Base-by-base conservation (phyloP, 1,140 invertebrate species). In the Macrotrachela quadricornifera region DNA sequence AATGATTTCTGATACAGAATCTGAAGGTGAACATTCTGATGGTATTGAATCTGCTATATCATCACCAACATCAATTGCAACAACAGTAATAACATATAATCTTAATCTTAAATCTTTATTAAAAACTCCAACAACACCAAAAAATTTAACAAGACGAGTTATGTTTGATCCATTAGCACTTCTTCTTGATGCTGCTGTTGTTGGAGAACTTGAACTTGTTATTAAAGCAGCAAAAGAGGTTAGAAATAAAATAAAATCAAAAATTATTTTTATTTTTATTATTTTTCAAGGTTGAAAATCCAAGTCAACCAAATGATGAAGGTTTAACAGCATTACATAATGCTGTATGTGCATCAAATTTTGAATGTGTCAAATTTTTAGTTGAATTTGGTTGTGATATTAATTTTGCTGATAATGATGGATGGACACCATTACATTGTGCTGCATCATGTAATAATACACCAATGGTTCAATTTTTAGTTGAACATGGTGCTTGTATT, bases 361-460 rank as follows among this genome's bases (percentile, higher is more conserved):
- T 91, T 61, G 88, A 96, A 63, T 95, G 97, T 63, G 90, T 97
- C 58, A 85, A 85, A 72, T 96, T 92, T 68, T 77, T 99, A 13
- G 87, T 99, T 40, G 85, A 94, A 68, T 83, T 87, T 67, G 88
- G 91, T 41, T 94, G 90, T 72, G 92, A 99, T 73, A 90, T 96
- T 6, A 99, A 99, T 73, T 87, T 88, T 41, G 87, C 91, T 64
- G 92, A 96, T 64, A 88, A 83, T 61, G 90, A 96, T 71, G 90
- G 90, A 58, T 95, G 88, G 88, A 97, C 92, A 36, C 92, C 94
- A 1, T 72, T 99, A 41, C 94, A 99, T 63, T 99, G 94, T 73
- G 92, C 94, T 6, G 94, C 94, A 10, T 95, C 88, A 49, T 97
- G 94, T 70, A 97, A 97, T 68, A 97, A 97, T 71, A 73, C 95